phyloP scores from a whole-genome alignment of 2,113 vertebrate species.

The Etheostoma spectabile region DNA sequence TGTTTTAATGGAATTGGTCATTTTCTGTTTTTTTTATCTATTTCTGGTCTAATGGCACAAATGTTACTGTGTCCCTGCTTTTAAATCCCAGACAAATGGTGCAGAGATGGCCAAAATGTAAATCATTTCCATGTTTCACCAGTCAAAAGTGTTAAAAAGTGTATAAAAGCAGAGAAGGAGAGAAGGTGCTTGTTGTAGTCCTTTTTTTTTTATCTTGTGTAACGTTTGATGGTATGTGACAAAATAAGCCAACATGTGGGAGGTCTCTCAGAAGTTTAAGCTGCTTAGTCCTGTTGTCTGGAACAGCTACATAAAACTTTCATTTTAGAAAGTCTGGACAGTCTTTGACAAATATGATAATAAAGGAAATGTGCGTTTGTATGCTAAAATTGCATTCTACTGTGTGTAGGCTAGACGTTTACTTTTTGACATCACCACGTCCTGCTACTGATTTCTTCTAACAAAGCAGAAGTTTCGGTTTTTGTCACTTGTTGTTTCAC shows the following conservation, averaged over 20 bases:
- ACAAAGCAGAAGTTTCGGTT: not conserved
- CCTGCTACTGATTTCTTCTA: not conserved
- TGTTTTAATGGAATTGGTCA: not conserved
- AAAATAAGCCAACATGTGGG: conserved; percentile 43
- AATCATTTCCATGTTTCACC: not conserved
- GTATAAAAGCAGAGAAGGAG: conserved; percentile 27
- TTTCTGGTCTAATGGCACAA: not conserved
- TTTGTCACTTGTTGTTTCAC: not conserved
- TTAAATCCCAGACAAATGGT: conserved; percentile 2
- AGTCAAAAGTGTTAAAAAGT: conserved; percentile 15
- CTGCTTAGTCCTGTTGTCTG: conserved; percentile 34
- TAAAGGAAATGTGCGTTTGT: conserved; percentile 27
- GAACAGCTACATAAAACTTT: conserved; percentile 39
- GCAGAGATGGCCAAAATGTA: not conserved
- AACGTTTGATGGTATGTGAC: conserved; percentile 51
- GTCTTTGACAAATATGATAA: conserved; percentile 24
- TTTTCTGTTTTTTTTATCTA: conserved; percentile 9
- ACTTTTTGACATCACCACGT: not conserved
- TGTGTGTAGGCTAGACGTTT: too few species aligned
- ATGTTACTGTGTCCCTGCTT: not conserved
- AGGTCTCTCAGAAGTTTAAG: conserved; percentile 52
- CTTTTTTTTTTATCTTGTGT: conserved; percentile 19
- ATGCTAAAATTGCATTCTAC: not conserved
- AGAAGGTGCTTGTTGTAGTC: conserved; percentile 25
- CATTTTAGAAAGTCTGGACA: conserved; percentile 65